phyloP scores from a whole-genome alignment of 2,888 invertebrate genomes.

The Andrena flavipes region DNA sequence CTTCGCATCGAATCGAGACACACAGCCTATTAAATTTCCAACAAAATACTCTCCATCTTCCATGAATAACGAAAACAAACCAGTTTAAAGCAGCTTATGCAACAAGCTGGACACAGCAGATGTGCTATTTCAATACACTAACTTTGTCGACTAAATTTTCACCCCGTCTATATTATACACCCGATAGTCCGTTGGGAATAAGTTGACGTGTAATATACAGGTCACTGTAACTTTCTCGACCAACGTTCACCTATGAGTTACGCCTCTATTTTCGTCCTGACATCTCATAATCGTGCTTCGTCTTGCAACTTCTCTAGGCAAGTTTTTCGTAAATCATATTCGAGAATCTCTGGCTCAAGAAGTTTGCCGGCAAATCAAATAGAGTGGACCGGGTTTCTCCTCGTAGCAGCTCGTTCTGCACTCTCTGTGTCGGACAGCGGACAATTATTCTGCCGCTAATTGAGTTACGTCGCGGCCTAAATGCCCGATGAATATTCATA shows the following conservation, averaged over 20 bases:
- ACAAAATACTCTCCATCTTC: no score
- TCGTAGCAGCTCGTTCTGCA: slow-evolving; percentile 63
- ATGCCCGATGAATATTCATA: slow-evolving; percentile 81
- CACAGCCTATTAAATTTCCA: no score
- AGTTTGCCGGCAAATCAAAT: slow-evolving; percentile 74
- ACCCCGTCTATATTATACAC: not conserved
- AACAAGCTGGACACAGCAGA: no score
- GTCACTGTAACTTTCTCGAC: not conserved
- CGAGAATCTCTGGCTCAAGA: slow-evolving; percentile 63
- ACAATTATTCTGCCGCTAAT: slow-evolving; percentile 80
- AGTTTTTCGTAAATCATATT: slow-evolving; percentile 62
- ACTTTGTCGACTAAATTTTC: not conserved
- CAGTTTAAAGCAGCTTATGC: no score
- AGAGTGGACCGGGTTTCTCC: slow-evolving; percentile 62
- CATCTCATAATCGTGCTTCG: slow-evolving; percentile 28
- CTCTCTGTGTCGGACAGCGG: slow-evolving; percentile 72
- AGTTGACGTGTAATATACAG: not conserved
- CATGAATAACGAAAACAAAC: no score
- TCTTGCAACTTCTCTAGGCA: not conserved
- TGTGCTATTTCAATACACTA: not conserved
- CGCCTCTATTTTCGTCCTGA: not conserved
- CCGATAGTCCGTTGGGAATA: not conserved
- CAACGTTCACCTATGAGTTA: not conserved
- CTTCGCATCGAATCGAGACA: no score
- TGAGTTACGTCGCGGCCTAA: slow-evolving; percentile 80